phyloP scores from a whole-genome alignment of 2,888 invertebrate genomes.

The Glaucopsyche alexis region DNA sequence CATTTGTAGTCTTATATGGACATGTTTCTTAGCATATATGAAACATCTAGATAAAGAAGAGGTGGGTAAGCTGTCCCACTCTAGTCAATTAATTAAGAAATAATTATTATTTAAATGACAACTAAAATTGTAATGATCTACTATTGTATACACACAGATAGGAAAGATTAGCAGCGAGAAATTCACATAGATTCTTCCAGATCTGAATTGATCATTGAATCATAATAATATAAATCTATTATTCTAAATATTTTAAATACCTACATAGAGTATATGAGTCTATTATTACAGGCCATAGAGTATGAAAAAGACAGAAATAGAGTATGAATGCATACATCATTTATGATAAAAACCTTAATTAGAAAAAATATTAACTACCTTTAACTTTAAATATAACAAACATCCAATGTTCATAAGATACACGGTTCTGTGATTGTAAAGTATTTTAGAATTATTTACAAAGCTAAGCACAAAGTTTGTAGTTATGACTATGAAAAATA shows the following conservation, averaged over 20 bases:
- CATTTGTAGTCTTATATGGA: constrained; percentile 88
- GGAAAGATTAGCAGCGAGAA: not conserved
- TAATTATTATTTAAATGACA: not conserved
- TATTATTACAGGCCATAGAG: too few relatives aligned
- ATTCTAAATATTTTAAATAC: not conserved
- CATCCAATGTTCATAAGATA: not conserved
- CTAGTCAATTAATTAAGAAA: constrained; percentile 26
- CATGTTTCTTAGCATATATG: constrained; percentile 89
- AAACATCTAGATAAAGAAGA: constrained; percentile 80
- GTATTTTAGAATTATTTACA: not conserved
- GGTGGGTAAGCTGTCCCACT: constrained; percentile 40
- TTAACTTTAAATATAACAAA: too few relatives aligned
- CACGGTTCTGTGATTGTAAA: constrained; percentile 1
- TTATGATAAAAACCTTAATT: too few relatives aligned
- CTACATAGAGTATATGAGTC: too few relatives aligned
- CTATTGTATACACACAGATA: too few relatives aligned
- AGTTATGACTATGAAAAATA: not conserved
- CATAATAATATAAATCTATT: not conserved
- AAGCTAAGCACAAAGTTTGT: not conserved
- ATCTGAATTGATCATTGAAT: not conserved
- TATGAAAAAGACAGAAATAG: too few relatives aligned
- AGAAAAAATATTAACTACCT: not conserved
- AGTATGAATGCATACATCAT: too few relatives aligned
- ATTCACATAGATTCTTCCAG: not conserved
- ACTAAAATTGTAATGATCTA: not conserved